Evolutionary conservation across 2,113 vertebrate species (phyloP), one percentile per base, ranked within the genome.

Genomic region (Hemiscyllium ocellatum): DNA sequence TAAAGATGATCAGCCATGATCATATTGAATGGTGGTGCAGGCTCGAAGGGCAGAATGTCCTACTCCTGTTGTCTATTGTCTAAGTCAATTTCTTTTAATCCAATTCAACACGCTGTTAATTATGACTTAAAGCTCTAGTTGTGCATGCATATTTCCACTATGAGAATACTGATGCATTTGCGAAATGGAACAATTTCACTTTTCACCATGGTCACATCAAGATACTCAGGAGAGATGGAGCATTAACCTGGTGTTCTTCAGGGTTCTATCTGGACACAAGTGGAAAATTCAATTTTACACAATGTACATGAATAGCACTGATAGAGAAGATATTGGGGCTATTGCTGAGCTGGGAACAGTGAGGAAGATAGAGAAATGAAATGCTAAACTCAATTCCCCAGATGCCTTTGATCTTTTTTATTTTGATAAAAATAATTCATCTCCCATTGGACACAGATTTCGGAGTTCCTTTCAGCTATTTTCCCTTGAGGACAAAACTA

Each of bases 171-270:
- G 26, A 52, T 13, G 33, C 12, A 89, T 66, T 61, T 37, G 89
- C 15, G 19, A 91, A 91, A 91, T 91, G 89, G 89, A 90, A 90
- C 52, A 91, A n/a, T 15, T 65, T 91, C 24, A 65, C 61, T 66
- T 91, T 91, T 15, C 20, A 4, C 7, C 89, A 91, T 33, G 66
- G 61, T 91, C 33, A 37, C 33, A 20, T 91, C 61, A 66, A 66
- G 6, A 37, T 17, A 66, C 37, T 17, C 56, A 15, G 19, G 89
- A 91, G 89, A 65, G 52, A 2, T 65, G 29, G 26, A 61, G 26
- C 56, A n/a, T 66, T 65, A 61, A 56, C 7, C 89, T 37, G 56
- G 61, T 66, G 61, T 20, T 37, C n/a, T 91, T 17, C 56, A n/a
- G 29, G 20, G 33, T 15, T 66, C 89, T 65, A n/a, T n/a, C 56